Base-by-base conservation (phyloP, 1,140 invertebrate genomes). In the Meloidogyne chitwoodi region DNA sequence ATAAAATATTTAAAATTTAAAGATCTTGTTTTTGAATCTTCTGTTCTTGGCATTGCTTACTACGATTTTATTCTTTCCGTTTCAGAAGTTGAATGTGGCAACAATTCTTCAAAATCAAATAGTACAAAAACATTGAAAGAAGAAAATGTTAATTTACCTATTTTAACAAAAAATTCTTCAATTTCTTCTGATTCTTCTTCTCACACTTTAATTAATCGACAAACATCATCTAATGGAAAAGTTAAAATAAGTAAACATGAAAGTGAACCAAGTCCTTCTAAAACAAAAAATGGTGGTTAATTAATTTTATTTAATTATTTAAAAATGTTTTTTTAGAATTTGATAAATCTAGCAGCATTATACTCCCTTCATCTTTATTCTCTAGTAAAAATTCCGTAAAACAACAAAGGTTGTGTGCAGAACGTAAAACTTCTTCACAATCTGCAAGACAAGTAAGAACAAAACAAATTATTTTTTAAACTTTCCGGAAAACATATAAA, bases 21-120 rank as follows among this genome's bases (percentile, higher is more conserved):
- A 63, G 74, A 75, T 38, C 62, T 75, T 29, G 65, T 75, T 22
- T 75, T 75, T 63, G 74, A 74, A 56, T 71, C 74, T 6, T 72
- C 38, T 48, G 41, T 68, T 26, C 70, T 66, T 27, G 81, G 83
- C 12, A 68, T 81, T 38, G 74, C 77, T 48, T 85, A 85, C 44
- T 83, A 85, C 62, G 82, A 85, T 61, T 84, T 74, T 67, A 75
- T 84, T 24, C 44, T 83, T 14, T 86, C 84, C 1, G 56, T 79
- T 27, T 64, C 77, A 27, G 31, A 66, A 48, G 31, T 77, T 8
- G 31, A 76, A n/a, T 1, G 44, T 2, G 14, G 44, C 44, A 48
- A 19, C 44, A 56, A 56, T 24, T 26, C 38, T 22, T n/a, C 19
- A n/a, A 66, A 66, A 66, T 66, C 65, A 16, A 65, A 31, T 65